Conservation (phyloP, 2,888 invertebrate species). For the Pteria penguin region DNA sequence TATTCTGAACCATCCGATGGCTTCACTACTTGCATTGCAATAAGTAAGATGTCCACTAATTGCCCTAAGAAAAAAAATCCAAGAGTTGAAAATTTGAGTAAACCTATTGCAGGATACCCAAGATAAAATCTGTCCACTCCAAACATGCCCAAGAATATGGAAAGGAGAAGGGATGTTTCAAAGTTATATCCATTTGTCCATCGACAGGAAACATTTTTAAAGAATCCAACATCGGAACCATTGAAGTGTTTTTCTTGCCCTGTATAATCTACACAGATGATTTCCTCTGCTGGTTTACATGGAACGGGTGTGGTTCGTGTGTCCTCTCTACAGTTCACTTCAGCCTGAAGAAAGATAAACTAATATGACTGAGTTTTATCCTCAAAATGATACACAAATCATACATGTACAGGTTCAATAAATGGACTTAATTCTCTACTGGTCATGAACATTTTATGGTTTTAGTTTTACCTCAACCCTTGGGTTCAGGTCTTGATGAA, state of each 20-base stretch:
- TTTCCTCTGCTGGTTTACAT: slow-evolving; percentile 90
- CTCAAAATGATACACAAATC: too few species aligned
- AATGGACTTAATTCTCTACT: too few species aligned
- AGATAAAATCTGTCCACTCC: slow-evolving; percentile 98
- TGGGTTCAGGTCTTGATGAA: too few species aligned
- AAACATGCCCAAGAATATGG: slow-evolving; percentile 98
- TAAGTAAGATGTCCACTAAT: slow-evolving; percentile 95
- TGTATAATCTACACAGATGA: slow-evolving; percentile 84
- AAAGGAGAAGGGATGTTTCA: slow-evolving; percentile 93
- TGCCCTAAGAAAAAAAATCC: slow-evolving; percentile 98
- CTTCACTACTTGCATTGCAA: slow-evolving; percentile 93
- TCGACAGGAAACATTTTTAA: slow-evolving; percentile 91
- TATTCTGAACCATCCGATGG: slow-evolving; percentile 97
- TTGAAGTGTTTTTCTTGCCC: slow-evolving; percentile 83
- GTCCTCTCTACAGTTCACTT: slow-evolving; percentile 14
- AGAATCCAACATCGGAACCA: slow-evolving; percentile 85
- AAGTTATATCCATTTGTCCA: slow-evolving; percentile 98
- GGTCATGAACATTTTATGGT: too few species aligned
- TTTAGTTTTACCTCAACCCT: too few species aligned
- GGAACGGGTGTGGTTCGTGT: slow-evolving; percentile 83
- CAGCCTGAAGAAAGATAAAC: slow-evolving; percentile 21
- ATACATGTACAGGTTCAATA: too few species aligned
- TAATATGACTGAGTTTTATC: too few species aligned
- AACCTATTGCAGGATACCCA: slow-evolving; percentile 97
- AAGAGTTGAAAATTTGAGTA: slow-evolving; percentile 95